Conservation (phyloP, 2,888 invertebrate species). For the Xiphydria camelus region DNA sequence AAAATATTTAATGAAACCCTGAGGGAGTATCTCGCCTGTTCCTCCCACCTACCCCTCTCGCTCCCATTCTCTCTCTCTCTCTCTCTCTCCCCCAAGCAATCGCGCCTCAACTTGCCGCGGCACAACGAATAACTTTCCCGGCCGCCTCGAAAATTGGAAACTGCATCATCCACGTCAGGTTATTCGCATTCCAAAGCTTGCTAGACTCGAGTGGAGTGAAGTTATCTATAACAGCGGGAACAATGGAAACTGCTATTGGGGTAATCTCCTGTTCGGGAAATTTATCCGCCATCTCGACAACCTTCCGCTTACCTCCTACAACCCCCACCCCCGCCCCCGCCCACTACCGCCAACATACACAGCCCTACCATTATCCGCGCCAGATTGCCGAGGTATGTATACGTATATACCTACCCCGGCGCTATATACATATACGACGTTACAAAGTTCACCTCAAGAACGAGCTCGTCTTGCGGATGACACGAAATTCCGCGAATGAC, state of each 20-base stretch:
- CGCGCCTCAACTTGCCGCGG: constrained; percentile 10
- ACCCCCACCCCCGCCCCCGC: constrained; percentile 13
- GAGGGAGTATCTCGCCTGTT: too few species aligned
- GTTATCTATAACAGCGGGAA: constrained; percentile 36
- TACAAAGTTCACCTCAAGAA: too few species aligned
- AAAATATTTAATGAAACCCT: too few species aligned
- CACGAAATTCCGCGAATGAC: too few species aligned
- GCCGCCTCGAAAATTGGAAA: constrained; percentile 28
- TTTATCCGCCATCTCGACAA: constrained; percentile 45
- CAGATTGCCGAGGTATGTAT: constrained; percentile 32
- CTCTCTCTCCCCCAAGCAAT: constrained; percentile 12
- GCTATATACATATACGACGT: too few species aligned
- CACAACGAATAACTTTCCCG: constrained; percentile 31
- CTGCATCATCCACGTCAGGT: constrained; percentile 21
- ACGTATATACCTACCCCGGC: too few species aligned
- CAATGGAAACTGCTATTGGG: constrained; percentile 41
- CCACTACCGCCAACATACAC: neutral
- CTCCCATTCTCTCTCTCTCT: constrained; percentile 10
- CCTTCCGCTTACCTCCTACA: constrained; percentile 39
- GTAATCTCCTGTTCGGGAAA: constrained; percentile 51
- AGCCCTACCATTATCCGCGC: constrained; percentile 10
- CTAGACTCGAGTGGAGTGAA: constrained; percentile 18
- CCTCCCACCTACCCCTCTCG: constrained; percentile 7
- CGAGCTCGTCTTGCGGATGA: too few species aligned
- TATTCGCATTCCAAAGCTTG: too few species aligned